These are phyloP conservation scores for Pyrocephalus nanus DNA, from an alignment of 2,797 vertebrate species.

Conservation along the genomic window DNA sequence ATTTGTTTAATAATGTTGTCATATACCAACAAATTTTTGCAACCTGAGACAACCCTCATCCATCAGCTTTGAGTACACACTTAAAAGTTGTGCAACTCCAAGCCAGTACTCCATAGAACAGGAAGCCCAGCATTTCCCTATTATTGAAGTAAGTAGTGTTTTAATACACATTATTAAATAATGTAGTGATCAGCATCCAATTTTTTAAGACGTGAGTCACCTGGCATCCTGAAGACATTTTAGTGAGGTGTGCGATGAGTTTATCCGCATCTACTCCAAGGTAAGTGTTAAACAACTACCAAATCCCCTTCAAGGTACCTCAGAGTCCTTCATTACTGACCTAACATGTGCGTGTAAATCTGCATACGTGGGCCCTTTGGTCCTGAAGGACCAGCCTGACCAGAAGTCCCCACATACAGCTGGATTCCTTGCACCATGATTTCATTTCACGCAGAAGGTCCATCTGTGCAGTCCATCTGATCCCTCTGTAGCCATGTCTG, in stretches of 20 bases:
- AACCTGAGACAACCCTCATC: background rate
- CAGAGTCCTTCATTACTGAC: background rate
- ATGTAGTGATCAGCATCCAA: background rate
- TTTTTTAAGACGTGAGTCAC: background rate
- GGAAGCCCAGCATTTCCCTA: background rate
- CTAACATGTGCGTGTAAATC: rapidly evolving
- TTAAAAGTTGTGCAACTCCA: background rate
- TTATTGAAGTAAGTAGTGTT: background rate
- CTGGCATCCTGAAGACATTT: background rate
- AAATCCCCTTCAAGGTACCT: background rate
- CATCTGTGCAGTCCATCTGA: background rate
- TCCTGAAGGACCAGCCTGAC: background rate
- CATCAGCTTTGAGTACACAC: background rate
- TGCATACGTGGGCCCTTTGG: background rate
- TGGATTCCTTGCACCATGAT: background rate
- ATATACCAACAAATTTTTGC: background rate
- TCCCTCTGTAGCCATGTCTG: rapidly evolving
- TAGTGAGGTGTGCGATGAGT: background rate
- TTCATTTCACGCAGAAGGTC: background rate
- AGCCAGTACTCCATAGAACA: background rate
- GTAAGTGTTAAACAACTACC: background rate
- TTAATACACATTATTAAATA: background rate
- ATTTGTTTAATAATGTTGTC: background rate
- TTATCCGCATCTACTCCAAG: background rate
- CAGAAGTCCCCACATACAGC: background rate